Base-by-base conservation (phyloP, 92 coral and sea anemone genomes). In the Zoanthus sociatus region DNA sequence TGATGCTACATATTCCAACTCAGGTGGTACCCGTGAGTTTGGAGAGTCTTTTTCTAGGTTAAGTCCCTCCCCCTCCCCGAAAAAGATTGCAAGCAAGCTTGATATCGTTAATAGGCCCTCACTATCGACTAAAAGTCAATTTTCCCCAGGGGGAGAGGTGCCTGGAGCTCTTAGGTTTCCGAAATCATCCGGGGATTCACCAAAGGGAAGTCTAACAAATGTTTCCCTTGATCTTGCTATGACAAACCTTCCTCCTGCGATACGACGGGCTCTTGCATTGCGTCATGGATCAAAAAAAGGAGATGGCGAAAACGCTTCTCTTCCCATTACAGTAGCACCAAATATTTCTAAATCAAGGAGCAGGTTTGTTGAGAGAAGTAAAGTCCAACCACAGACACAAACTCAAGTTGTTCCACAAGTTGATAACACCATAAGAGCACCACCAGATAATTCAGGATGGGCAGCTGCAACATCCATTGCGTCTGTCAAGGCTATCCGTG, bases 181-280 rank as follows among this genome's bases (percentile, higher is more conserved):
- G 66, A 81, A 63, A 81, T 20, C 75, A 15, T 63, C 81, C 15
- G 86, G 68, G 26, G 88, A 74, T 18, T 86, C 84, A 30, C 90
- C 92, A 4, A 76, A 75, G 6, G 84, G 91, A 30, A 32, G 84
- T 61, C 78, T 64, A 14, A 50, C 95, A 56, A 86, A 84, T 26
- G 87, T 87, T 11, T 73, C 92, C 14, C 88, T 95, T 17, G 98
- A 97, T 63, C 91, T 97, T 20, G 89, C 95, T 6, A 86, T 92
- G 90, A 91, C 93, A 69, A 92, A 91, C 82, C 92, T 97, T 30
- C 99, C 99, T 33, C 97, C 95, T 0, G 87, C 90, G 3, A 91
- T 97, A 44, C 93, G 98, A 21, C 94, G 96, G 71, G 98, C 96
- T 4, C 73, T 97, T 53, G 94, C 98, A 9, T 84, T 93, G 78